Evolutionary conservation across 2,113 vertebrate species (phyloP).

Genomic region (Elgaria multicarinata): DNA sequence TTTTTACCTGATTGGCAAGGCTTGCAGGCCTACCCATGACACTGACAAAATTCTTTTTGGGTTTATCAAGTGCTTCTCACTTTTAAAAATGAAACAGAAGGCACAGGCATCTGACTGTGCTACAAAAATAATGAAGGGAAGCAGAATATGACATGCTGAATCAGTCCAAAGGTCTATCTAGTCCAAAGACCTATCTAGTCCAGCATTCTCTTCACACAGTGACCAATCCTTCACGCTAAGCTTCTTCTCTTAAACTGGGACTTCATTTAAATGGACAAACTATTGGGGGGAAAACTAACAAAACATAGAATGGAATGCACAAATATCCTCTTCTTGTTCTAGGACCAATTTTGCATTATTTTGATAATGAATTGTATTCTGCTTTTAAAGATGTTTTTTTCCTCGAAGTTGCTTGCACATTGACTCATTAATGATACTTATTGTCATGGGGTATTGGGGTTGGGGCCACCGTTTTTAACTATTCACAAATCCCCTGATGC

Average conservation of each 20-base stretch:
- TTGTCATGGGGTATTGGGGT: not conserved
- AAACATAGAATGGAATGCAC: conserved; percentile 46
- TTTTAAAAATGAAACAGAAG: not conserved
- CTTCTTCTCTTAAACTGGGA: conserved; percentile 58
- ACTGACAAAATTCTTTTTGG: not conserved
- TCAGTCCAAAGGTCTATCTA: not conserved
- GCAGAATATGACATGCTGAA: not conserved
- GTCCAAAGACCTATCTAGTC: not conserved
- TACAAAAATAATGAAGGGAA: not conserved
- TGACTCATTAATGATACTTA: conserved; percentile 17
- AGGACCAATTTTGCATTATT: not conserved
- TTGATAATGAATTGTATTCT: not conserved
- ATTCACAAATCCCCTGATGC: too few species aligned
- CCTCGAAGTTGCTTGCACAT: not conserved
- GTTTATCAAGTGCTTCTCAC: conserved; percentile 25
- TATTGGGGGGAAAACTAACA: not conserved
- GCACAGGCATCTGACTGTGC: not conserved
- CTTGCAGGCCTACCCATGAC: not conserved
- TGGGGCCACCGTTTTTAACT: too few species aligned
- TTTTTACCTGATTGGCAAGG: not conserved
- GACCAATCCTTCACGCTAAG: not conserved
- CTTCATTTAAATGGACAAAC: conserved; percentile 62
- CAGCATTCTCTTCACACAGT: too few species aligned
- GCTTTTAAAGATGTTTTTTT: too few species aligned
- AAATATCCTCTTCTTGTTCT: too few species aligned